A percentile compares a stretch with the other conserved stretches of the same genome.
These are phyloP conservation scores for Chlorocebus sabaeus DNA, from an alignment of 2,113 vertebrate species.

Conservation along the genomic window DNA sequence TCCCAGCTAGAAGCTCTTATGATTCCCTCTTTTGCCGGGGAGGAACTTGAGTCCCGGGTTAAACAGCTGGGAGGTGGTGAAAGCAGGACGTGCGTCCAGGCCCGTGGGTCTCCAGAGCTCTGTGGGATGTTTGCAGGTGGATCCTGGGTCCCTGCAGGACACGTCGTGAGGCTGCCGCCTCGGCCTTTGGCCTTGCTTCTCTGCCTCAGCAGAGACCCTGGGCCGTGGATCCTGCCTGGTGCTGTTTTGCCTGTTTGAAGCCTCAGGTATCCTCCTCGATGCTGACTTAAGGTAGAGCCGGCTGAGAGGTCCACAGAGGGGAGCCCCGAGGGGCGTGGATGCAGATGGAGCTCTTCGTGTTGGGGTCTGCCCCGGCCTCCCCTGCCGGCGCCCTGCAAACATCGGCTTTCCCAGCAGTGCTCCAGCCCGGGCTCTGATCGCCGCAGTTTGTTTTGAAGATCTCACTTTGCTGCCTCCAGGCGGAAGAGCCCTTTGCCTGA, in stretches of 20 bases:
- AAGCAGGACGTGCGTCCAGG: not conserved
- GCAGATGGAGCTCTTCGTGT: not conserved
- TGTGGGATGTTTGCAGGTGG: fast-evolving
- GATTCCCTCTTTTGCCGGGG: not conserved
- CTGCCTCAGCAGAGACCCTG: fast-evolving
- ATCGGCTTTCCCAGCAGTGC: not conserved
- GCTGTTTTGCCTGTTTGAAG: not conserved
- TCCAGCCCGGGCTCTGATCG: not conserved
- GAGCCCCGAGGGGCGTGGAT: not conserved
- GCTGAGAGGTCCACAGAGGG: not conserved
- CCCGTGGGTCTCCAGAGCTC: not conserved
- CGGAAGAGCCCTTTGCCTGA: not conserved
- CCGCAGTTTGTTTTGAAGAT: not conserved
- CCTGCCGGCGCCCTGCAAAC: not conserved
- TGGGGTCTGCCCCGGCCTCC: not conserved
- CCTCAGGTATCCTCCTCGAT: not conserved
- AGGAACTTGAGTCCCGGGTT: not conserved
- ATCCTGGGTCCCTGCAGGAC: not conserved
- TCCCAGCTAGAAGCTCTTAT: fast-evolving
- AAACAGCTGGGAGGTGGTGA: not conserved
- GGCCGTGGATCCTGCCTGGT: not conserved
- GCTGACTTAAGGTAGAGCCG: not conserved
- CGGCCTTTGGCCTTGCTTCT: no score
- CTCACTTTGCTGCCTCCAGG: not conserved
- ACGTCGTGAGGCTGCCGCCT: not conserved